Evolutionary conservation across 2,797 vertebrate species (phyloP).

Genomic region (Leptodactylus fallax): DNA sequence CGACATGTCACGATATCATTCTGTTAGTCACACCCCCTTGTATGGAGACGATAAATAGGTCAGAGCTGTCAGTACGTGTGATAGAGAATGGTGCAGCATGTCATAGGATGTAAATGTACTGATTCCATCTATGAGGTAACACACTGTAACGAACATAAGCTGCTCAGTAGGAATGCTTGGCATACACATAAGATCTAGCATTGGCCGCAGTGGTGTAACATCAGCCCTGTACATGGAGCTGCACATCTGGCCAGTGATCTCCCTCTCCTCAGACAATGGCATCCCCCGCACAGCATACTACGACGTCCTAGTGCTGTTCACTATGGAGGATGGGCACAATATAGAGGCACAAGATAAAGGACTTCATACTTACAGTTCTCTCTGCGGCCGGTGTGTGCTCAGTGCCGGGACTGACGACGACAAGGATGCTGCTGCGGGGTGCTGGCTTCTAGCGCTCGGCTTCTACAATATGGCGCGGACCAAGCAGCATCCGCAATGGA

Average conservation of each 20-base stretch:
- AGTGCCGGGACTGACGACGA: not conserved
- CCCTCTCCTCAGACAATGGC: not conserved
- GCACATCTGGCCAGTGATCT: too few relatives aligned
- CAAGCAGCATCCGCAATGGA: constrained; percentile 55
- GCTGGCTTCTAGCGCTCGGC: not conserved
- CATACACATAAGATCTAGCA: too few relatives aligned
- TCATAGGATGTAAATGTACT: too few relatives aligned
- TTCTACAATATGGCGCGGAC: constrained; percentile 56
- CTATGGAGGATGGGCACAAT: not conserved
- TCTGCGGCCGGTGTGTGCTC: not conserved
- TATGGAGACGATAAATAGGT: not conserved
- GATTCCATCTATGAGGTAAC: not conserved
- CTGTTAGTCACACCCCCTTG: too few relatives aligned
- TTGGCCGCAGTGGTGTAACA: too few relatives aligned
- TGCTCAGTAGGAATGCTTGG: not conserved
- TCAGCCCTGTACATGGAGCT: too few relatives aligned
- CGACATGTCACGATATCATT: not conserved
- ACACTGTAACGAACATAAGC: not conserved
- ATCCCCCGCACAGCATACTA: not conserved
- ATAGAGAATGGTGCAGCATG: too few relatives aligned
- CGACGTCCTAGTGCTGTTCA: not conserved
- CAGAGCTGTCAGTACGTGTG: not conserved
- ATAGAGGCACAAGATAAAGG: not conserved
- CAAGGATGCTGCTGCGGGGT: not conserved
- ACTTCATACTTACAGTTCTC: not conserved